Evolutionary conservation across 2,888 invertebrate species (phyloP).

Genomic region (Ephialtes manifestator): DNA sequence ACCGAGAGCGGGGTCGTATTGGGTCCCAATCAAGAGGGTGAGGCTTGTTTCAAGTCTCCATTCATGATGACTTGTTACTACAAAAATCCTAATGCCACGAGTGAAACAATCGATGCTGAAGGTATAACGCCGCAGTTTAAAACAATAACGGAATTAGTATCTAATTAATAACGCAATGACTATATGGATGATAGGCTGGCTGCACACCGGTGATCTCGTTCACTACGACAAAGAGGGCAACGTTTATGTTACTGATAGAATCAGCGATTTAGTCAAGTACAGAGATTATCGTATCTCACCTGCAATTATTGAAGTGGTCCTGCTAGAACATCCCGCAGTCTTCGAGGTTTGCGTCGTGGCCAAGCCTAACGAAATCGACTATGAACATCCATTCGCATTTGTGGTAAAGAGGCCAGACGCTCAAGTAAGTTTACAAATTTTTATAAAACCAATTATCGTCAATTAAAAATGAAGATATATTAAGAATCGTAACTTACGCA

Average conservation of each 20-base stretch:
- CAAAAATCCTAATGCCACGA: slow-evolving; percentile 61
- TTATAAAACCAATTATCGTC: too few species aligned
- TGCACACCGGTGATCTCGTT: slow-evolving; percentile 81
- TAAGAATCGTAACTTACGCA: too few species aligned
- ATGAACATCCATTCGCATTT: slow-evolving; percentile 81
- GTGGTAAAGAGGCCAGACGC: slow-evolving; percentile 70
- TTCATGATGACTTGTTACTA: slow-evolving; percentile 68
- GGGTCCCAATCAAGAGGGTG: slow-evolving; percentile 75
- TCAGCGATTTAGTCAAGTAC: slow-evolving; percentile 82
- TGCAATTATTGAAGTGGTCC: slow-evolving; percentile 78
- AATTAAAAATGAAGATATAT: too few species aligned
- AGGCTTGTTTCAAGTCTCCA: slow-evolving; percentile 59
- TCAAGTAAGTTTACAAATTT: slow-evolving; percentile 70
- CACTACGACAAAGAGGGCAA: slow-evolving; percentile 79
- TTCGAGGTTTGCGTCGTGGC: slow-evolving; percentile 80
- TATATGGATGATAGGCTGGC: slow-evolving; percentile 76
- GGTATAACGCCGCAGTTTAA: too few species aligned
- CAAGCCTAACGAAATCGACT: slow-evolving; percentile 76
- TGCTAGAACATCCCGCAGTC: slow-evolving; percentile 77
- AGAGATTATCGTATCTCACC: too few species aligned
- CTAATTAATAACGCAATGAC: not conserved
- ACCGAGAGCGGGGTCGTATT: slow-evolving; percentile 58
- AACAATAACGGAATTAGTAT: too few species aligned
- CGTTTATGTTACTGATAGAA: slow-evolving; percentile 79
- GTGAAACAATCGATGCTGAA: slow-evolving; percentile 69